Percentiles rank a stretch among this genome's conserved stretches.
Conservation (phyloP, 2,888 invertebrate genomes). For the Megamerina dolium region DNA sequence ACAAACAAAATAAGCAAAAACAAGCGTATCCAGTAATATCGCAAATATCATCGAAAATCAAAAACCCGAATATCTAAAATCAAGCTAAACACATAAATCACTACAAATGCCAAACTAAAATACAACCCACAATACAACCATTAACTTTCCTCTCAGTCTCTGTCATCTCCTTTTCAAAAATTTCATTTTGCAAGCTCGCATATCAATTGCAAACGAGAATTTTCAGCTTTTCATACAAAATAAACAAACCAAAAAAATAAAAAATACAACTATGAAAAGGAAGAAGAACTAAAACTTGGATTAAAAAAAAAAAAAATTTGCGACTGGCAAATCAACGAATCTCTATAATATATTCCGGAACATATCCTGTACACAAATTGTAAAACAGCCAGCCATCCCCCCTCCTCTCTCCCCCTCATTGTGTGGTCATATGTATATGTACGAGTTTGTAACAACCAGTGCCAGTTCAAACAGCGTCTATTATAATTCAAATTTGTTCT, state of each 20-base stretch:
- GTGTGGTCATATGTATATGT: background rate
- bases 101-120: constrained; percentile 37
- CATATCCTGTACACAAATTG: constrained; percentile 51
- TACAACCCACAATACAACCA: constrained; percentile 7
- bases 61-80: constrained; percentile 26
- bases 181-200: constrained; percentile 1
- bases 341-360: constrained; percentile 49
- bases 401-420: background rate
- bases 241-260: too few relatives aligned
- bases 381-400: too few relatives aligned
- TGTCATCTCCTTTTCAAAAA: background rate
- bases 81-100: constrained; percentile 45
- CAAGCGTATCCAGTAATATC: too few relatives aligned
- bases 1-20: too few relatives aligned
- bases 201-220: constrained; percentile 18
- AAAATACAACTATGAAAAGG: too few relatives aligned
- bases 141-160: background rate
- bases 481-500: constrained; percentile 43
- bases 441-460: constrained; percentile 20
- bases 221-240: constrained; percentile 18
- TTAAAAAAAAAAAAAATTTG: too few relatives aligned
- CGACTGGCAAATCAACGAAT: too few relatives aligned
- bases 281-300: too few relatives aligned
- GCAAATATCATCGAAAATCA: constrained; percentile 23
- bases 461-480: constrained; percentile 17